Percentiles rank a stretch among this genome's conserved stretches.
Evolutionary conservation across 2,888 invertebrate genomes (phyloP).

Genomic region (Nysson spinosus): DNA sequence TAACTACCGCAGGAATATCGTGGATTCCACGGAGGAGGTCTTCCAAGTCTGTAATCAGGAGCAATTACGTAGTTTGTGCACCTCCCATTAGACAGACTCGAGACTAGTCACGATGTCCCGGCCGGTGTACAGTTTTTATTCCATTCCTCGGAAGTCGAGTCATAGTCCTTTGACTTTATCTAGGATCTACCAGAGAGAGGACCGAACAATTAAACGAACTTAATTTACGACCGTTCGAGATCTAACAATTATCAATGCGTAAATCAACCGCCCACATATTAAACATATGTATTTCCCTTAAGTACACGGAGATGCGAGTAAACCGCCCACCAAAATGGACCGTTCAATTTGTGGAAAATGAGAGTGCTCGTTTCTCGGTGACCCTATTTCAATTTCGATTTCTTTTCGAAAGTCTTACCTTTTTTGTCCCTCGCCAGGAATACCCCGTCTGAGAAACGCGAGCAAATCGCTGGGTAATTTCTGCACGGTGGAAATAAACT

Average conservation of each 20-base stretch:
- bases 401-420: conserved; percentile 11
- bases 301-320: conserved; percentile 20
- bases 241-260: conserved; percentile 43
- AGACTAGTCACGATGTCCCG: conserved; percentile 41
- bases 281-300: conserved; percentile 11
- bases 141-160: conserved; percentile 13
- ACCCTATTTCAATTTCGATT: conserved; percentile 16
- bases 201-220: conserved; percentile 26
- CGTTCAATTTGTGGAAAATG: conserved; percentile 23
- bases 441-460: conserved; percentile 6
- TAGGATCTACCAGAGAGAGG: conserved; percentile 28
- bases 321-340: conserved; percentile 29
- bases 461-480: neutral
- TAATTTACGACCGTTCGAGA: conserved; percentile 46
- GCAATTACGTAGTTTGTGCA: conserved; percentile 68
- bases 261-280: conserved; percentile 42
- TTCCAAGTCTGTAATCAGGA: conserved; percentile 67
- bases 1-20: conserved; percentile 42
- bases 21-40: conserved; percentile 50
- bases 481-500: conserved; percentile 14
- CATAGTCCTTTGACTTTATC: conserved; percentile 30
- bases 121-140: conserved; percentile 3
- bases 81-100: conserved; percentile 57
- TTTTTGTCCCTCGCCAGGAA: neutral
- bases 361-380: neutral